Conservation (phyloP, 2,888 invertebrate species). For the Andrena bicolor region DNA sequence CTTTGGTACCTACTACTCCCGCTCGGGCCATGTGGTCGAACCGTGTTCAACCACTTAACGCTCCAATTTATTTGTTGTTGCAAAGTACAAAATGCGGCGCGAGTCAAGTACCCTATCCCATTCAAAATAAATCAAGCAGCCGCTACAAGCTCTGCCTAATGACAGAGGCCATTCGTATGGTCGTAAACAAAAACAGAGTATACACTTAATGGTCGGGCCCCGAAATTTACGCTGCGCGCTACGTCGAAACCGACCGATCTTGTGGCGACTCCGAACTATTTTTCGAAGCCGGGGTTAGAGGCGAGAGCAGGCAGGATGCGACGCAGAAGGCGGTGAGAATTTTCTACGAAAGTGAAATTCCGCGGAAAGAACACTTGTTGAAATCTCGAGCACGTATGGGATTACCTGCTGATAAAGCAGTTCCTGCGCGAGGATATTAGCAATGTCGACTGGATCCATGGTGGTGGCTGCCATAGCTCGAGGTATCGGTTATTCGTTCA, state of each 20-base stretch:
- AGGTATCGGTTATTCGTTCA: conserved; percentile 71
- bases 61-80: conserved; percentile 29
- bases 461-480: conserved; percentile 78
- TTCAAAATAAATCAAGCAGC: conserved; percentile 49
- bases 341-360: background rate
- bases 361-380: background rate
- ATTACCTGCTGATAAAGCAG: conserved; percentile 93
- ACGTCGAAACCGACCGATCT: background rate
- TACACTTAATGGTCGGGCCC: background rate
- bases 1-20: background rate
- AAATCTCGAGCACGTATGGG: conserved; percentile 13
- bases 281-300: background rate
- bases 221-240: background rate
- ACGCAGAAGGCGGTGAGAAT: background rate
- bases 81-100: conserved; percentile 23
- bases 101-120: background rate
- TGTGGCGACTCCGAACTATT: no score
- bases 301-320: background rate
- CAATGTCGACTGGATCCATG: conserved; percentile 94
- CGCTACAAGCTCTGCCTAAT: conserved; percentile 16
- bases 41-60: conserved; percentile 3
- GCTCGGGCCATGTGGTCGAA: background rate
- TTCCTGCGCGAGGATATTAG: conserved; percentile 94
- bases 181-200: conserved; percentile 36
- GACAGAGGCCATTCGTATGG: conserved; percentile 16